Percentiles rank a stretch among this genome's conserved stretches.
These are phyloP conservation scores for Drosophila murphyi DNA, from an alignment of 1,140 invertebrate species.

Conservation along the genomic window DNA sequence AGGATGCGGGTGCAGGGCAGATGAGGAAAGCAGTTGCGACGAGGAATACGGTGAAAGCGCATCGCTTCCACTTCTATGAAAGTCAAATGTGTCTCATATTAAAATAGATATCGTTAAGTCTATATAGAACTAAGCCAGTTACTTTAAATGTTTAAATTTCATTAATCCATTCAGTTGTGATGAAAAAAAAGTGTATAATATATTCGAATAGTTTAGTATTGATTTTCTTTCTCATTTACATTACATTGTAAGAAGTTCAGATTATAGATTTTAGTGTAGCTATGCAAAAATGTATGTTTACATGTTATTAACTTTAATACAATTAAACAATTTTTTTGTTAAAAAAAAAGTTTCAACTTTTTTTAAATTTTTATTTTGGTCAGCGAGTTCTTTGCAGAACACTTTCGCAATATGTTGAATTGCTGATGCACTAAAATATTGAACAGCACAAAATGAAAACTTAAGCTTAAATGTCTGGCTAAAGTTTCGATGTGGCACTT, in stretches of 20 bases:
- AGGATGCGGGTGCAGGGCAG: conserved; percentile 49
- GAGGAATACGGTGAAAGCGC: conserved; percentile 33
- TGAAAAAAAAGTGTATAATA: neutral
- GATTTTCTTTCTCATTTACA: neutral
- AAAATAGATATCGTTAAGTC: no score
- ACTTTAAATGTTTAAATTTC: no score
- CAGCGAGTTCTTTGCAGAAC: conserved; percentile 49
- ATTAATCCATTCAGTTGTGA: no score
- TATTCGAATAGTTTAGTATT: neutral
- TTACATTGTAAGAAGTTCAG: conserved; percentile 28
- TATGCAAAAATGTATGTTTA: conserved; percentile 40
- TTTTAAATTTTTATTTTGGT: conserved; percentile 39
- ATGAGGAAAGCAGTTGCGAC: conserved; percentile 34
- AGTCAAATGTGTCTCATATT: neutral
- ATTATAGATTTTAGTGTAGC: conserved; percentile 19
- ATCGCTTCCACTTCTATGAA: conserved; percentile 61
- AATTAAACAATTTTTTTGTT: conserved; percentile 25
- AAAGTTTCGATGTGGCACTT: neutral
- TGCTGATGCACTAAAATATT: conserved; percentile 48
- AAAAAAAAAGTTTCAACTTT: conserved; percentile 6
- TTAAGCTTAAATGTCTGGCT: conserved; percentile 3
- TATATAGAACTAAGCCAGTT: no score
- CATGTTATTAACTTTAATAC: conserved; percentile 43
- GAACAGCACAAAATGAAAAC: conserved; percentile 39
- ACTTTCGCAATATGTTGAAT: conserved; percentile 63